Base-by-base conservation (phyloP, 2,888 invertebrate species). In the Pteria penguin region DNA sequence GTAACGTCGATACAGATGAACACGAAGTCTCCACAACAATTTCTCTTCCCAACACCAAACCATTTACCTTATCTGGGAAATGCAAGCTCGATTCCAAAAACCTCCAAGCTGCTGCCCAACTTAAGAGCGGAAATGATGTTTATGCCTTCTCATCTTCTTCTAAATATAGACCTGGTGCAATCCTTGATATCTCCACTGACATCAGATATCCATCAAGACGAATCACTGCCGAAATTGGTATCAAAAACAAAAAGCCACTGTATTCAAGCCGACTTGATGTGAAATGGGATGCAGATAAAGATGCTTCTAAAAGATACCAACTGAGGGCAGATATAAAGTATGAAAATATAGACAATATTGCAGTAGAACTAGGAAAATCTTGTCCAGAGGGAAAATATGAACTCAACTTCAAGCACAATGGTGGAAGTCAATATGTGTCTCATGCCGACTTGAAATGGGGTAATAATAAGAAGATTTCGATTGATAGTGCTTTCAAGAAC, bases 281-380 rank as follows among this genome's bases (percentile, higher is more conserved):
- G 22, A 80, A 84, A 63, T 87, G 86, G 85, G 84, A 88, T 82
- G 86, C 85, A 26, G 82, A 85, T 27, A 79, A 74, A 70, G 84
- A 84, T 67, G 73, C 75, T 60, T 70, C 78, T 18, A 78, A 80
- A 57, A 72, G 80, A 22, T 8, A 83, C 18, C 57, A 72, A 1
- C 36, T 84, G 3, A 70, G 61, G 45, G 82, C 79, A 1, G 80
- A 80, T 24, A 60, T 82, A 55, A 72, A 75, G 31, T n/a, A n/a
- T n/a, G n/a, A n/a, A n/a, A n/a, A n/a, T n/a, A n/a, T n/a, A n/a
- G n/a, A n/a, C n/a, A n/a, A n/a, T n/a, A n/a, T n/a, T n/a, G n/a
- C n/a, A n/a, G n/a, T n/a, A n/a, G n/a, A n/a, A n/a, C n/a, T n/a
- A n/a, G n/a, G n/a, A n/a, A n/a, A n/a, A n/a, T n/a, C n/a, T n/a